phyloP scores from a whole-genome alignment of 2,113 vertebrate species.

The Oceanites oceanicus region DNA sequence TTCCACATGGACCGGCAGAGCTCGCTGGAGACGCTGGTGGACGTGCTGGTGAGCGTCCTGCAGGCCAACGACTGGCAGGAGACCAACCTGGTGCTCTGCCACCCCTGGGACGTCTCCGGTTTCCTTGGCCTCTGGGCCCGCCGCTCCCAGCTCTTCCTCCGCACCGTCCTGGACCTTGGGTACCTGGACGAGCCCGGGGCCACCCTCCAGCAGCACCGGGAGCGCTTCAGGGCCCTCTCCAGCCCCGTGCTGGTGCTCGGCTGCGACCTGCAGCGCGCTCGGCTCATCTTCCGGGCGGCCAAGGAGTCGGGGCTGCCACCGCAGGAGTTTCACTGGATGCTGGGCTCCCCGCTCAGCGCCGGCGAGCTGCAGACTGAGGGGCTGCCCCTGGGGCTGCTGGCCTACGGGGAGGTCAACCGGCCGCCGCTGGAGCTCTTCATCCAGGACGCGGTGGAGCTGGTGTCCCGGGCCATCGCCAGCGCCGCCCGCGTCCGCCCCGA shows the following conservation, averaged over 20 bases:
- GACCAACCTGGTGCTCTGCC: slow-evolving; percentile 80
- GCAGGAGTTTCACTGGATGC: slow-evolving; percentile 86
- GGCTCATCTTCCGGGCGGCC: slow-evolving; percentile 72
- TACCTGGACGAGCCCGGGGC: slow-evolving; percentile 49
- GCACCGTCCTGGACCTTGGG: slow-evolving; percentile 79
- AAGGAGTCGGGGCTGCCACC: slow-evolving; percentile 71
- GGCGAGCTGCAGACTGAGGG: slow-evolving; percentile 83
- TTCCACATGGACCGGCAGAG: slow-evolving; percentile 83
- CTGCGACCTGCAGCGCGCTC: slow-evolving; percentile 75
- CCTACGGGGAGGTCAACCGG: slow-evolving; percentile 83
- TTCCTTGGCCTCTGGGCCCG: slow-evolving; percentile 58
- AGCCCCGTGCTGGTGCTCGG: slow-evolving; percentile 84
- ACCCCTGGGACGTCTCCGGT: slow-evolving; percentile 74
- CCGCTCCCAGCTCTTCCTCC: slow-evolving; percentile 67
- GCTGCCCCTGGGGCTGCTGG: slow-evolving; percentile 86
- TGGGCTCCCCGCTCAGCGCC: slow-evolving; percentile 85
- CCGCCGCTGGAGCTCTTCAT: slow-evolving; percentile 86
- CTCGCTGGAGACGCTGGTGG: slow-evolving; percentile 77
- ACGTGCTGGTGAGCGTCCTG: slow-evolving; percentile 78
- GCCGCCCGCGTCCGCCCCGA: slow-evolving; percentile 74
- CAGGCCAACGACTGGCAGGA: slow-evolving; percentile 79
- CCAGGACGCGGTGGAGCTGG: slow-evolving; percentile 81
- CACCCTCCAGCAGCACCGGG: slow-evolving; percentile 67
- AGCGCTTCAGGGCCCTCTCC: slow-evolving; percentile 33
- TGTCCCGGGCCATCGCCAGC: slow-evolving; percentile 75